Evolutionary conservation across 2,888 invertebrate species (phyloP), one percentile per base, ranked within the genome.

Genomic region (Andricus quercusramuli): DNA sequence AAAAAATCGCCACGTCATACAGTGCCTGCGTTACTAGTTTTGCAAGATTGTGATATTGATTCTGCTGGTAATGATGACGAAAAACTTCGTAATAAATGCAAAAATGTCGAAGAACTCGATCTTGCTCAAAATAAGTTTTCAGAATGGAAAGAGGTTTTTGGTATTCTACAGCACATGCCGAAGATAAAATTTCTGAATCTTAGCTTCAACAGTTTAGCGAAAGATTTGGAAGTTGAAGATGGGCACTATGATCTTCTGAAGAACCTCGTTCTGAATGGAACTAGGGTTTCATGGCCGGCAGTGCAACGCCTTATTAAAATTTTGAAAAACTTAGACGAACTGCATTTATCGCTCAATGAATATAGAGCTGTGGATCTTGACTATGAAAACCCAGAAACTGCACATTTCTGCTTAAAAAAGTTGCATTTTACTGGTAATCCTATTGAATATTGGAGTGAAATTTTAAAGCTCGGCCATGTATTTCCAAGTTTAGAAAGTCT

Each of bases 261-360:
- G 85, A 96, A 96, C 91, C 94, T 98, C 82, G 97, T 98, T 74
- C 94, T 98, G 25, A 98, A 98, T 93, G 97, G 97, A 74, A 98
- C 98, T 0, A 95, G 96, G 85, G 95, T 98, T 41, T 96, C 97
- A 82, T 98, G 98, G 98, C 94, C 95, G 62, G 96, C 96, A 87
- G 95, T 98, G 65, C 95, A 96, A 88, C 94, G 95, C 70, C 93
- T 98, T 83, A 94, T 98, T 78, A 95, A 95, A 89, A 95, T 96
- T 89, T 94, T 97, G 83, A 96, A 96, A 80, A 95, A 96, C 90
- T 94, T 99, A 66, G 97, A 98, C 94, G 99, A 99, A 93, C 94
- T 99, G 85, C 98, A 99, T 93, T 93, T 99, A 88, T 98, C 98
- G 90, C 94, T 98, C 83, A 99, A 99, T 93, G 96, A 97, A 91